Evolutionary conservation across 2,797 vertebrate species (phyloP).

Genomic region (Cottoperca gobio): DNA sequence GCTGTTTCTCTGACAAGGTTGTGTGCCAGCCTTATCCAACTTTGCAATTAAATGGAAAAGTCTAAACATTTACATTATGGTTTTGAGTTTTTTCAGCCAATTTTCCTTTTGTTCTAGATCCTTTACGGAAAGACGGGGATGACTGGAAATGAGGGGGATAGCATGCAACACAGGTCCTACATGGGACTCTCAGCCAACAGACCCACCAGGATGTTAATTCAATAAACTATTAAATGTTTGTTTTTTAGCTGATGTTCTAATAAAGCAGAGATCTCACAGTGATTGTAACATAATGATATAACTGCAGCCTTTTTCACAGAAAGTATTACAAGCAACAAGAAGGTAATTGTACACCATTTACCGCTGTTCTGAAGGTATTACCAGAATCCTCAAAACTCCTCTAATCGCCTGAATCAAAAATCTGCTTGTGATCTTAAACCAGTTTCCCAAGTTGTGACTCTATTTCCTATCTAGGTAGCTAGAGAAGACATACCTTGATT

Average conservation of each 20-base stretch:
- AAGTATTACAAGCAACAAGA: constrained; percentile 13
- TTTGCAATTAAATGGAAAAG: constrained; percentile 51
- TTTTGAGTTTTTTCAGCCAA: constrained; percentile 47
- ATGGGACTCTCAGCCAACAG: constrained; percentile 27
- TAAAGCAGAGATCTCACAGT: constrained; percentile 37
- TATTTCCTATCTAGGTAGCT: neutral
- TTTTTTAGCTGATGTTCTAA: constrained; percentile 43
- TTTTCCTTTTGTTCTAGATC: constrained; percentile 52
- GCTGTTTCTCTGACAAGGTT: constrained; percentile 40
- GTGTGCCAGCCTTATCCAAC: constrained; percentile 41
- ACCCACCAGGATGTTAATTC: constrained; percentile 58
- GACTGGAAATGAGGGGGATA: constrained; percentile 42
- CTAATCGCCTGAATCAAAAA: neutral
- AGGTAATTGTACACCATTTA: neutral
- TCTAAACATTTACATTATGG: constrained; percentile 61
- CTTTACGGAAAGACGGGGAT: constrained; percentile 44
- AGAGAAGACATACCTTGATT: neutral
- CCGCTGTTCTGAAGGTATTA: neutral
- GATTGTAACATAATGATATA: constrained; percentile 5
- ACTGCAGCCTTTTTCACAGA: neutral
- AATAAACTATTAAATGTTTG: constrained; percentile 48
- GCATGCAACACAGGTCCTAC: constrained; percentile 28
- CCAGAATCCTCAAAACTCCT: neutral
- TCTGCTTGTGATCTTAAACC: neutral
- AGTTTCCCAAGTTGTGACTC: neutral